Percentiles rank a stretch among this genome's conserved stretches.
These are phyloP conservation scores for Orgyia antiqua DNA, from an alignment of 2,888 invertebrate species.

Conservation along the genomic window DNA sequence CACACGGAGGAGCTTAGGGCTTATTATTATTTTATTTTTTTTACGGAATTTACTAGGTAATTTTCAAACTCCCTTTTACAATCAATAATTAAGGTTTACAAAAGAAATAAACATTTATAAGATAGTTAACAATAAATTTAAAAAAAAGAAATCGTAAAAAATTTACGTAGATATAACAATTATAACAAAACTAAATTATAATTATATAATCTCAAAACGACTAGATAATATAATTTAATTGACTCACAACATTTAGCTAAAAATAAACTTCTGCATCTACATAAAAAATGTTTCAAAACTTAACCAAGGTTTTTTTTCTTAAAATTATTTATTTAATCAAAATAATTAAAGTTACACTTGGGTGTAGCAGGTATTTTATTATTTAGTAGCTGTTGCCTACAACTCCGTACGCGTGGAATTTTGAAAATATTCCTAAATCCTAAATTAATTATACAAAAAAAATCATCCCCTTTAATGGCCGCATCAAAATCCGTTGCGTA, in stretches of 20 bases:
- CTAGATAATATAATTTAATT: constrained; percentile 63
- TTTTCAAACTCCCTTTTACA: too few relatives aligned
- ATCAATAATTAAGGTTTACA: constrained; percentile 5
- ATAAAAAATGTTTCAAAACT: constrained; percentile 12
- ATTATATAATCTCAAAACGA: constrained; percentile 69
- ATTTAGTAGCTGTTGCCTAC: too few relatives aligned
- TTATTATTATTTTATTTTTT: too few relatives aligned
- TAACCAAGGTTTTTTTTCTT: constrained; percentile 16
- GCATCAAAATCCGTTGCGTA: too few relatives aligned
- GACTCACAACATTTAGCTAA: constrained; percentile 59
- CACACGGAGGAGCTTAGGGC: too few relatives aligned
- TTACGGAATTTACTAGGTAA: too few relatives aligned
- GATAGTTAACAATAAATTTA: constrained; percentile 22
- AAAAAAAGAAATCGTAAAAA: constrained; percentile 25
- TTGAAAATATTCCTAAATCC: too few relatives aligned
- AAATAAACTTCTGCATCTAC: constrained; percentile 19
- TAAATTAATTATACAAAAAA: too few relatives aligned
- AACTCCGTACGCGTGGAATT: too few relatives aligned
- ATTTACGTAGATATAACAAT: too few relatives aligned
- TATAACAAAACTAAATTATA: too few relatives aligned
- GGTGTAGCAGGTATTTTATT: constrained; percentile 16
- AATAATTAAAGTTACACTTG: constrained; percentile 17
- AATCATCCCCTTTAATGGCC: too few relatives aligned
- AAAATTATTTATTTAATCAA: constrained; percentile 7
- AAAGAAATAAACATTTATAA: constrained; percentile 11